A percentile compares a stretch with the other conserved stretches of the same genome.
Conservation (phyloP, 2,888 invertebrate species). For the Pseudoips prasinana region DNA sequence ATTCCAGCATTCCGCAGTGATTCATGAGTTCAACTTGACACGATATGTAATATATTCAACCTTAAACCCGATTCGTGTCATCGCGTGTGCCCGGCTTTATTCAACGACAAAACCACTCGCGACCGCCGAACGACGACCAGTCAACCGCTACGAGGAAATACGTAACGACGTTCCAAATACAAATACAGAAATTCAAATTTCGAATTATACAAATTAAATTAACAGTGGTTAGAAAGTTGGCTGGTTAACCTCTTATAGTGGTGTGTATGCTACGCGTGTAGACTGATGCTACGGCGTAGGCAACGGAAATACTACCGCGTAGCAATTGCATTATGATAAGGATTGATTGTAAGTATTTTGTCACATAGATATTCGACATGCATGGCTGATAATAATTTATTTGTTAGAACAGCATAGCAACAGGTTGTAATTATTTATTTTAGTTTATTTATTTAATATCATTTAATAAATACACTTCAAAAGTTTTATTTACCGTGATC, state of each 20-base stretch:
- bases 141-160: slow-evolving; percentile 45
- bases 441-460: no score
- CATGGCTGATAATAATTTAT: no score
- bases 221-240: background rate
- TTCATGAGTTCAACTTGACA: slow-evolving; percentile 31
- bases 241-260: no score
- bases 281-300: slow-evolving; percentile 23
- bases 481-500: no score
- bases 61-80: slow-evolving; percentile 34
- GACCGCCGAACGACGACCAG: slow-evolving; percentile 47
- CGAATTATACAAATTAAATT: background rate
- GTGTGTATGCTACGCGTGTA: slow-evolving; percentile 6
- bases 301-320: slow-evolving; percentile 25
- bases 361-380: no score
- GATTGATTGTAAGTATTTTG: slow-evolving; percentile 25
- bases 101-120: slow-evolving; percentile 57
- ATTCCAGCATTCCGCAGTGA: slow-evolving; percentile 9
- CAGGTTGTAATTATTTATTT: background rate
- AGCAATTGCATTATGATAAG: slow-evolving; percentile 14
- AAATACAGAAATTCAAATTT: background rate
- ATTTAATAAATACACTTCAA: no score
- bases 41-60: slow-evolving; percentile 32
- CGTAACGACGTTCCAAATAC: slow-evolving; percentile 38
- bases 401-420: no score
- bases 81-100: slow-evolving; percentile 53